Base-by-base conservation (phyloP, 37 sponge, comb jelly and placozoan species). In the Theonella swinhoei region DNA sequence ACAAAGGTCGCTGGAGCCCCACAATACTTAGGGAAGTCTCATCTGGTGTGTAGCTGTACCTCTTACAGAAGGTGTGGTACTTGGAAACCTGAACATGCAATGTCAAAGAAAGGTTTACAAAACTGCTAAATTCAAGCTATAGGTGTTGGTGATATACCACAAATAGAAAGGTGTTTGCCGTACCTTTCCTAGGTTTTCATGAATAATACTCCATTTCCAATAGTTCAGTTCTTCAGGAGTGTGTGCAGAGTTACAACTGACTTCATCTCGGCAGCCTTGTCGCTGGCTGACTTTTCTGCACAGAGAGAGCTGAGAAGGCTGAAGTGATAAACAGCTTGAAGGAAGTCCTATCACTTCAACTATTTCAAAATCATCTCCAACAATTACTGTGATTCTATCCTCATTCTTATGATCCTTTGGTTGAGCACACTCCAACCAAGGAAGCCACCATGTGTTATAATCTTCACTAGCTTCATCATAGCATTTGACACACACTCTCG, bases 341-440 rank as follows among this genome's bases (percentile, higher is more conserved):
- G 54, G 54, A 14, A 47, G 54, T 14, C 14, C 54, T 14, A 47
- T 17, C 7, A 47, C 54, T 47, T 47, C 54, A 14, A 47, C 54
- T 14, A 47, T 14, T 47, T 47, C 54, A 14, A 17, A 14, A 47
- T 47, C 54, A 47, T 47, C 54, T 40, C 29, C 31, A 42, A 29
- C 58, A 42, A 74, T 39, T 14, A 42, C 54, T 5, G 58, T 42
- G 5, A 74, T 58, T 37, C 39, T 61, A 2, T 9, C 19, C 4
- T 61, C 20, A 30, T 22, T 31, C 20, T 62, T 4, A 34, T 77
- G 78, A 11, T 61, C 24, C 39, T 59, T 28, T 19, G 9, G 3
- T 8, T 75, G 4, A 42, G 60, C 43, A 30, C 78, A 77, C 36
- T 29, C n/a, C 64, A 77, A 5, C 78, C 78, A 77, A 22, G 64